Percentiles rank a stretch among this genome's conserved stretches.
phyloP scores from a whole-genome alignment of 2,888 invertebrate genomes.

The Lepidochitona cinerea region DNA sequence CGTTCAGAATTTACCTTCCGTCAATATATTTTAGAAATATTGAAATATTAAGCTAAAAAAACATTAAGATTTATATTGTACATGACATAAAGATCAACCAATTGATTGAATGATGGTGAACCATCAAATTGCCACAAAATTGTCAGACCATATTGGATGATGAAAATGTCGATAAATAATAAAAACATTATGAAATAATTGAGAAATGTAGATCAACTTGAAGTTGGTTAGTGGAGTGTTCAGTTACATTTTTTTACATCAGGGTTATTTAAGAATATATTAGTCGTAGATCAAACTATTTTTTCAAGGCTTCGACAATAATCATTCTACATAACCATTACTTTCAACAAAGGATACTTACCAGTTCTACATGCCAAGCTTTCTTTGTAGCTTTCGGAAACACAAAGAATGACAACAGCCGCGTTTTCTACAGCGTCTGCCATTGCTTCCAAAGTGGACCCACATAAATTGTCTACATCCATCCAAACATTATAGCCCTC shows the following conservation, averaged over 20 bases:
- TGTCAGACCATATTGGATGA: too few relatives aligned
- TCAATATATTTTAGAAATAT: too few relatives aligned
- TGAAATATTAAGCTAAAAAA: too few relatives aligned
- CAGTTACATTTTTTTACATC: neutral
- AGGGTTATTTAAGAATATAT: constrained; percentile 25
- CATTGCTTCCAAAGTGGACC: neutral
- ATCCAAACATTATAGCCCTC: constrained; percentile 28
- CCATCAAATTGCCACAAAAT: too few relatives aligned
- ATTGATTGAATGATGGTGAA: too few relatives aligned
- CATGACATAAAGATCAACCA: too few relatives aligned
- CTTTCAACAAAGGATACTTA: neutral
- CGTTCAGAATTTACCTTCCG: too few relatives aligned
- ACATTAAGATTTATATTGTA: too few relatives aligned
- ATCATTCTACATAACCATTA: neutral
- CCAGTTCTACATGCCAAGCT: neutral
- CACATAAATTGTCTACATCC: neutral
- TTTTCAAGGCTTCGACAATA: constrained; percentile 42
- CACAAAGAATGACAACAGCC: neutral
- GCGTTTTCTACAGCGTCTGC: neutral
- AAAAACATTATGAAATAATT: neutral
- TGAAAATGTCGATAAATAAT: too few relatives aligned
- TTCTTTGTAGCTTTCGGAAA: constrained; percentile 1
- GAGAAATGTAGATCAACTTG: neutral
- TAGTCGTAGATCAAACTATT: constrained; percentile 32
- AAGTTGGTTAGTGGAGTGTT: neutral